Evolutionary conservation across 2,113 vertebrate genomes (phyloP), one percentile per base, ranked within the genome.

Genomic region (Charadrius vociferus): DNA sequence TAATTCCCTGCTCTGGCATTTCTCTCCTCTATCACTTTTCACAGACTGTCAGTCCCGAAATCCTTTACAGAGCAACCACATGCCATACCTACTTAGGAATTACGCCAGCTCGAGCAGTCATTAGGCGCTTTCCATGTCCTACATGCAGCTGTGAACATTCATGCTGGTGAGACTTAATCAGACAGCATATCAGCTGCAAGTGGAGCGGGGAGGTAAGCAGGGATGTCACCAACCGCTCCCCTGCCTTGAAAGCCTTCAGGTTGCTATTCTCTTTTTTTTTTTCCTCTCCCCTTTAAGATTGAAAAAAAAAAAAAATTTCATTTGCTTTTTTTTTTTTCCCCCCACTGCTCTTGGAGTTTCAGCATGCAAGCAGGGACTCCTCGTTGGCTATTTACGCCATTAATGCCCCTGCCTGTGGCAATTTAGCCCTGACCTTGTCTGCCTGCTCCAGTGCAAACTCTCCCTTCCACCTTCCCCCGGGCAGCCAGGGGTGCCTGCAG

Each of bases 1-100:
- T 82, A 91, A 95, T 88, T 94, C 95, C 83, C 88, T 1, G 0
- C 71, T 36, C 91, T 9, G 58, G 36, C 94, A 29, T 61, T 68
- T 90, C 86, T 90, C 87, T 45, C 65, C 91, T 62, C 96, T 90
- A 23, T 87, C 80, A 55, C 86, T 97, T 97, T 95, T 90, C 97
- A 97, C 97, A 98, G 92, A 30, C 94, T 66, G 95, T 92, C 95
- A 92, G 68, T 14, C 92, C 94, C 10, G 0, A 80, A 91, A 91
- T 70, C 96, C 95, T 94, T 92, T 50, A 2, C 82, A 1, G 47
- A 93, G 95, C 96, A 83, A 43, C 72, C 95, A 85, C 91, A 96
- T 43, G 96, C 96, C 96, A 96, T 63, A 37, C 79, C 95, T 94
- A 67, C 91, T 97, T 95, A 96, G 96, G 85, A 90, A 81, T 78